Conservation (phyloP, 2,888 invertebrate genomes). For the Euplexia lucipara region DNA sequence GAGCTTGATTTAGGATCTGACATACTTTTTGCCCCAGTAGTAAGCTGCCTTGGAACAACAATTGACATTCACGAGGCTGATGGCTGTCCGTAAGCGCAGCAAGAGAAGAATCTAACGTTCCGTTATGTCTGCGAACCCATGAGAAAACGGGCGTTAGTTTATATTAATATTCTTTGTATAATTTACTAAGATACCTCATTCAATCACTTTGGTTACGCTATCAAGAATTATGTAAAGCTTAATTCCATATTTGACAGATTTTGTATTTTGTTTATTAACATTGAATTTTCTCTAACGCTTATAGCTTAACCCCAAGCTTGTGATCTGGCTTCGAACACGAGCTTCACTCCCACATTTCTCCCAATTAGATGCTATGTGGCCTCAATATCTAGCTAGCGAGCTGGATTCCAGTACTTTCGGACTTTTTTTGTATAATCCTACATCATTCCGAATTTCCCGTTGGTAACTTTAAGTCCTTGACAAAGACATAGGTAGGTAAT, state of each 20-base stretch:
- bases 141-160: too few relatives aligned
- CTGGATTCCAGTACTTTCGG: neutral
- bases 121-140: too few relatives aligned
- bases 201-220: too few relatives aligned
- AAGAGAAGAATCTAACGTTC: too few relatives aligned
- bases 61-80: too few relatives aligned
- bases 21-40: too few relatives aligned
- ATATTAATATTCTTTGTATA: neutral
- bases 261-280: neutral
- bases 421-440: constrained; percentile 18
- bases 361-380: constrained; percentile 48
- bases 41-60: too few relatives aligned
- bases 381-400: constrained; percentile 14
- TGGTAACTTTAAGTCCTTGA: neutral
- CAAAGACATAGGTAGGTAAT: neutral
- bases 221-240: too few relatives aligned
- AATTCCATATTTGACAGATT: too few relatives aligned
- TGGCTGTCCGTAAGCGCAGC: too few relatives aligned
- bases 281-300: neutral
- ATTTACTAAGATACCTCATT: neutral
- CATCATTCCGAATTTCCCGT: neutral
- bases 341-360: constrained; percentile 36
- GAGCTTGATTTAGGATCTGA: too few relatives aligned
- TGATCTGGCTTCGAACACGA: constrained; percentile 16
- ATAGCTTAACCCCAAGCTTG: constrained; percentile 19